Evolutionary conservation across 92 coral and sea anemone genomes (phyloP), one percentile per base, ranked within the genome.

Genomic region (Phymanthus crucifer): DNA sequence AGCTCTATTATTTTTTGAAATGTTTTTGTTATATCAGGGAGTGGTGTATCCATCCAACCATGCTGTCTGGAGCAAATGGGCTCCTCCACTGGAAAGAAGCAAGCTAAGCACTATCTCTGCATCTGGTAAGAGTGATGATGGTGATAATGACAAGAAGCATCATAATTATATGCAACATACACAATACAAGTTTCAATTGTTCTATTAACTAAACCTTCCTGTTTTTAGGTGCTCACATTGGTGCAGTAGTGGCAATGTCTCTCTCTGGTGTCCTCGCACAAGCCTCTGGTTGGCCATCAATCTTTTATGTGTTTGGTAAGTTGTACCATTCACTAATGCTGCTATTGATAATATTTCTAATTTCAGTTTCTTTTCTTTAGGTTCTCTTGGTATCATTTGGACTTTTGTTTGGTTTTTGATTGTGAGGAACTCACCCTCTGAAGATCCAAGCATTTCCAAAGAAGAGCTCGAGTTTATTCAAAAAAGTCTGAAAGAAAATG

Each of bases 21-120:
- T 23, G n/a, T 32, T n/a, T n/a, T 43, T 54, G 24, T 37, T 9
- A 73, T 48, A 1, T 46, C 50, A 95, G 98, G 98, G 98, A 76
- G 92, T 95, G 72, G 91, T 95, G 43, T 95, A 86, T 56, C 97
- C 98, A 33, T 90, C 98, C 69, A 90, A 91, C 77, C 98, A 95
- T 76, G 92, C 91, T 34, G 85, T 95, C 6, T 93, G 97, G 97
- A 95, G 97, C 71, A 91, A 84, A 73, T 95, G 98, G 98, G 97
- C 98, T 2, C 98, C 98, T 6, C 92, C 93, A 32, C 82, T 95
- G 73, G 98, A 95, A 68, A 83, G 98, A 76, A 90, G 92, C 82
- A 95, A 82, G 71, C 87, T 95, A 67, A 74, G 94, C 0, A 93
- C 98, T 21, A 88, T 93, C 34, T 79, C 93, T 19, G 86, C 77